phyloP scores from a whole-genome alignment of 2,888 invertebrate genomes.

The Orthosia incerta region DNA sequence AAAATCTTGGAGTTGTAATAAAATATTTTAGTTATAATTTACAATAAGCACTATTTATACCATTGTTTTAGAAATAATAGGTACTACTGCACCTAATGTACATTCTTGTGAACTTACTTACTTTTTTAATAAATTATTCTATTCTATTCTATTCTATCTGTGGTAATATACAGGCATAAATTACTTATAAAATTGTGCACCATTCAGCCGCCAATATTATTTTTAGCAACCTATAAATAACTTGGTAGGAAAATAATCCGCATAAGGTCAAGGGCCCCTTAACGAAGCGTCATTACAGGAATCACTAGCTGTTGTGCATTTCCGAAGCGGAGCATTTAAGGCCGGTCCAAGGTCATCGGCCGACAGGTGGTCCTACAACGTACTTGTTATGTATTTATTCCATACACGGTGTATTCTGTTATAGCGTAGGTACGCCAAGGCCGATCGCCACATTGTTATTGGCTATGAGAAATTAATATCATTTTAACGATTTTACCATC shows the following conservation, averaged over 20 bases:
- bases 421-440: slow-evolving; percentile 45
- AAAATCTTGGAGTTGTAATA: too few relatives aligned
- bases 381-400: slow-evolving; percentile 48
- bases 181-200: slow-evolving; percentile 3
- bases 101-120: too few relatives aligned
- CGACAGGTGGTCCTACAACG: slow-evolving; percentile 58
- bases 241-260: slow-evolving; percentile 15
- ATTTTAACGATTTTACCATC: slow-evolving; percentile 19
- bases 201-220: slow-evolving; percentile 4
- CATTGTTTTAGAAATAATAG: too few relatives aligned
- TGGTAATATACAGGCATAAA: not conserved
- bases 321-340: slow-evolving; percentile 62
- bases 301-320: slow-evolving; percentile 59
- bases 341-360: slow-evolving; percentile 60
- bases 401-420: slow-evolving; percentile 42
- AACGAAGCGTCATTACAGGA: slow-evolving; percentile 55
- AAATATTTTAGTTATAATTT: too few relatives aligned
- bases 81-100: too few relatives aligned
- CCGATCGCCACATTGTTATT: slow-evolving; percentile 45
- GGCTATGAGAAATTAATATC: slow-evolving; percentile 33
- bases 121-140: too few relatives aligned
- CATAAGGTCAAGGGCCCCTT: slow-evolving; percentile 50
- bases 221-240: slow-evolving; percentile 4
- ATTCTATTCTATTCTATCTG: too few relatives aligned
- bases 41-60: too few relatives aligned